Evolutionary conservation across 1,140 invertebrate species (phyloP), one percentile per base, ranked within the genome.

Genomic region (Lucilia sericata): DNA sequence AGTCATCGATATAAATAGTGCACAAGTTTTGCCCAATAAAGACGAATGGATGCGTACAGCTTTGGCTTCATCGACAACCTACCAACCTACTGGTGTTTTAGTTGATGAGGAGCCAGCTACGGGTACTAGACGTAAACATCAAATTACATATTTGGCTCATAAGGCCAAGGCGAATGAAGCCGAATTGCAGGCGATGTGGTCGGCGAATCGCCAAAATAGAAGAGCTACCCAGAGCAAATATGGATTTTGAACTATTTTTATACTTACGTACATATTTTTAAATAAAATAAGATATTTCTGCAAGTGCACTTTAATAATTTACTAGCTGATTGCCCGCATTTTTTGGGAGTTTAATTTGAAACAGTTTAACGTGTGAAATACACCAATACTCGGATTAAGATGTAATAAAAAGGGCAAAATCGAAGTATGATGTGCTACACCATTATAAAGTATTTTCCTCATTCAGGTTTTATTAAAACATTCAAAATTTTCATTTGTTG

Each of bases 71-170:
- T 95, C 96, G 84, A 92, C 93, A 80, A 91, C 92, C 81, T 91
- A 86, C 83, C 88, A 91, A 42, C 87, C 90, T 5, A 91, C 87
- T 13, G 90, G 90, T 1, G 88, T 89, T 9, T 82, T 91, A 4
- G 89, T 86, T 2, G 89, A 91, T 75, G 90, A 91, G 86, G 93
- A 95, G 86, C 94, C 95, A 0, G 94, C 95, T 3, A 92, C 92
- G 17, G 95, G 95, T 86, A 95, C 95, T 85, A 94, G 93, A 86
- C 92, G 95, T 60, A 99, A 99, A 91, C 97, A 99, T 93, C 98
- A 99, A 92, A 99, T 99, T 86, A 98, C 97, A 4, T 99, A 99
- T 91, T 93, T 99, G 83, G 97, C 98, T 10, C 96, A 96, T 91
- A 96, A 97, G 94, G 97, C 97, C 25, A 98, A 98, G 92, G 97